These are phyloP conservation scores for Hemicentrotus pulcherrimus DNA, from an alignment of 35 echinoderm and acorn worm species.

Conservation along the genomic window DNA sequence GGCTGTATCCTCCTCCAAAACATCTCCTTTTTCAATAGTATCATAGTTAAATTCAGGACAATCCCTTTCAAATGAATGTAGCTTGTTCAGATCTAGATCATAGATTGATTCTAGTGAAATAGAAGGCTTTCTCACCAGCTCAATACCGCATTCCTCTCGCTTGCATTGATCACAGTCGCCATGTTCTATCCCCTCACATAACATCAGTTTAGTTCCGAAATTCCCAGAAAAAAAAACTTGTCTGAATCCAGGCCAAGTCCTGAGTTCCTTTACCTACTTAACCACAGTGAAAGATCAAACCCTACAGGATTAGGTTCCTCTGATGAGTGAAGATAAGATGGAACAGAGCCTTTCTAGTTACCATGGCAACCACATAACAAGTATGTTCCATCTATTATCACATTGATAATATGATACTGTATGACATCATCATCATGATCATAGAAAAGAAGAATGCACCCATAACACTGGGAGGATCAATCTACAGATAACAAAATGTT, in stretches of 20 bases:
- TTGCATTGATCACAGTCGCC: neutral
- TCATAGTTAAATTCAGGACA: neutral
- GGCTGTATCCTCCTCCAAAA: neutral
- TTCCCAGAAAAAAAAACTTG: neutral
- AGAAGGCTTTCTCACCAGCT: neutral
- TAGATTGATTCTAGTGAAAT: neutral
- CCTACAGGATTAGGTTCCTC: neutral
- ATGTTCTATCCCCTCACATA: neutral
- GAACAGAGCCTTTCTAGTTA: neutral
- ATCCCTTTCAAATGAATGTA: neutral
- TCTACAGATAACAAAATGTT: neutral
- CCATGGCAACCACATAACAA: neutral
- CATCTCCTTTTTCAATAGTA: neutral
- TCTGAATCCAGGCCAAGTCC: neutral
- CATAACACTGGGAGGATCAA: neutral
- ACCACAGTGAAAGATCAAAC: neutral
- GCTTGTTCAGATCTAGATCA: neutral
- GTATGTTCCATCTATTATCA: conserved; percentile 19
- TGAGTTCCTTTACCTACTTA: neutral
- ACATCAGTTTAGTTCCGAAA: neutral
- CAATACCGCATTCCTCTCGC: neutral
- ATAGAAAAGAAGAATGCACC: neutral
- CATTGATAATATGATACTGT: conserved; percentile 2
- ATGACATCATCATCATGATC: neutral
- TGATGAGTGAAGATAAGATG: neutral